Evolutionary conservation across 2,113 vertebrate species (phyloP).

Genomic region (Daboia siamensis): DNA sequence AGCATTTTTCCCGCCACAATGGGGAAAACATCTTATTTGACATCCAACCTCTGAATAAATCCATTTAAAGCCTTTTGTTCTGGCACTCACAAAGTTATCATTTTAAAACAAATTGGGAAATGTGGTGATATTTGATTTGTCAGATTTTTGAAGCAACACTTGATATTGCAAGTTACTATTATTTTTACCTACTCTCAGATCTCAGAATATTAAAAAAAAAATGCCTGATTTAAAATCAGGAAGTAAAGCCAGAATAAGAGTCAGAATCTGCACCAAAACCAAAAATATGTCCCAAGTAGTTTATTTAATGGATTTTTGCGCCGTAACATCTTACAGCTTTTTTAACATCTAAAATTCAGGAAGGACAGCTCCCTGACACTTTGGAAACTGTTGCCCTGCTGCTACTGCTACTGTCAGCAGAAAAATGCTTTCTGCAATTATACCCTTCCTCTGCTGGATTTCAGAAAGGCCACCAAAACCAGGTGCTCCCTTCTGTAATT

Average conservation of each 20-base stretch:
- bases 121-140: constrained; percentile 4
- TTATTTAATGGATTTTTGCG: background rate
- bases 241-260: background rate
- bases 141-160: constrained; percentile 16
- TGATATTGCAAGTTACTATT: constrained; percentile 13
- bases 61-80: background rate
- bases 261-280: background rate
- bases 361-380: background rate
- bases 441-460: background rate
- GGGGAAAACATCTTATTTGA: background rate
- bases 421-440: background rate
- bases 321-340: background rate
- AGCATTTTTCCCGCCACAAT: background rate
- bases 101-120: background rate
- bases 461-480: background rate
- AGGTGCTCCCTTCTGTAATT: background rate
- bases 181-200: background rate
- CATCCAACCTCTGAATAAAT: background rate
- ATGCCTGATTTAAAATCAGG: background rate
- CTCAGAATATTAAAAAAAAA: background rate
- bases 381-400: background rate
- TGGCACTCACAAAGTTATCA: background rate
- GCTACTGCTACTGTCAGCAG: background rate
- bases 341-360: background rate
- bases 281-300: background rate